phyloP scores from a whole-genome alignment of 2,797 vertebrate genomes.

The Ataeniobius toweri region DNA sequence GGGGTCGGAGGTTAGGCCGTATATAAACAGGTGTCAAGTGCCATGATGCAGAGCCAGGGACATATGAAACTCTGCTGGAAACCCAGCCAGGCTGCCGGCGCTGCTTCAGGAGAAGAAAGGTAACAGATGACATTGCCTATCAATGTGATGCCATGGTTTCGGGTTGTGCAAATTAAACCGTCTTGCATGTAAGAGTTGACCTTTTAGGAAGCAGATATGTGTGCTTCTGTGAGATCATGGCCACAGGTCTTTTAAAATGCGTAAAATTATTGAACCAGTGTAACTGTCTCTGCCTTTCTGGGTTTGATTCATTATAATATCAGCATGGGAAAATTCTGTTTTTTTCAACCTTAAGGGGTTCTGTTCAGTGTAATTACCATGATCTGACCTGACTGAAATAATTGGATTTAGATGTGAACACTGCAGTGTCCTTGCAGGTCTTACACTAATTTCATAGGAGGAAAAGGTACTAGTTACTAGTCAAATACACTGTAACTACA shows the following conservation, averaged over 20 bases:
- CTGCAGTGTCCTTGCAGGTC: neutral
- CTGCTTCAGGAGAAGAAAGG: constrained; percentile 13
- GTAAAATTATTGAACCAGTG: constrained; percentile 32
- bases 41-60: constrained; percentile 55
- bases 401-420: constrained; percentile 1
- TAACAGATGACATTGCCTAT: constrained; percentile 51
- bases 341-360: constrained; percentile 7
- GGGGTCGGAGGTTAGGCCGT: constrained; percentile 46
- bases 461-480: neutral
- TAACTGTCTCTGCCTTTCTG: neutral
- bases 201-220: constrained; percentile 24
- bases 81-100: constrained; percentile 10
- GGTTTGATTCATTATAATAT: constrained; percentile 5
- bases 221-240: constrained; percentile 6
- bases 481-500: neutral
- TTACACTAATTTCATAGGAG: neutral
- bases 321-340: neutral
- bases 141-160: constrained; percentile 56
- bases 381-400: neutral
- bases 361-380: neutral
- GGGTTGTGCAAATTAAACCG: constrained; percentile 53
- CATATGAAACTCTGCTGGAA: constrained; percentile 52
- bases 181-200: constrained; percentile 32
- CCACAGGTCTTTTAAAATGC: constrained; percentile 12
- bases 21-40: constrained; percentile 68